Percentiles rank a stretch among this genome's conserved stretches.
phyloP scores from a whole-genome alignment of 2,113 vertebrate genomes.

The Oophaga pumilio region DNA sequence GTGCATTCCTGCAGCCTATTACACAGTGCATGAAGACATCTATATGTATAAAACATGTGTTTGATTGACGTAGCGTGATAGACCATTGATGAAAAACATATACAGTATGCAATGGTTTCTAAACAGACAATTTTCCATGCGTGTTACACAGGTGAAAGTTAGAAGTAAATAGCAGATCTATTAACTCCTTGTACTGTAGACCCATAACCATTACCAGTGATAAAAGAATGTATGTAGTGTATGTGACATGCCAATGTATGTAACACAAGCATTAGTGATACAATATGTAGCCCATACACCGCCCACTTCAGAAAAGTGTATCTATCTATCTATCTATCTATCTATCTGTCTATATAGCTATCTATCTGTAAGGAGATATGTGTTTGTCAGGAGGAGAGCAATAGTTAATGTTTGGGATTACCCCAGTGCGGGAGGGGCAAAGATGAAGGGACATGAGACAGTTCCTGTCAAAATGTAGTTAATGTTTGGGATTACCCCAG shows the following conservation, averaged over 20 bases:
- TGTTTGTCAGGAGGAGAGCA: too few species aligned
- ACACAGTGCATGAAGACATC: constrained; percentile 26
- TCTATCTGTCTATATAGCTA: too few species aligned
- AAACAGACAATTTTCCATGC: constrained; percentile 39
- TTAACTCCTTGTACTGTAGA: neutral
- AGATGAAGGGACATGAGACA: too few species aligned
- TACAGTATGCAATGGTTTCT: constrained; percentile 4
- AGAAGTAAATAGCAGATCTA: neutral
- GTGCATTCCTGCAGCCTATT: constrained; percentile 18
- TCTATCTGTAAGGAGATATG: too few species aligned
- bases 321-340: too few species aligned
- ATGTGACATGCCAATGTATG: neutral
- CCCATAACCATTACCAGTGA: neutral
- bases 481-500: too few species aligned
- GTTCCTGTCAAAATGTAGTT: too few species aligned
- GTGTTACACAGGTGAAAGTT: neutral
- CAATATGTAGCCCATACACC: neutral
- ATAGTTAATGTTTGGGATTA: too few species aligned
- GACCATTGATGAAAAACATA: constrained; percentile 31
- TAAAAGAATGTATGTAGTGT: too few species aligned
- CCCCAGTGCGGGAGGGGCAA: too few species aligned
- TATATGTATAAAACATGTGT: constrained; percentile 31
- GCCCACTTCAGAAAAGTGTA: too few species aligned
- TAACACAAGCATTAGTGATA: neutral
- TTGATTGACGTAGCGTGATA: constrained; percentile 49